A percentile compares a stretch with the other conserved stretches of the same genome.
Evolutionary conservation across 2,888 invertebrate genomes (phyloP).

Genomic region (Girardia tigrina): DNA sequence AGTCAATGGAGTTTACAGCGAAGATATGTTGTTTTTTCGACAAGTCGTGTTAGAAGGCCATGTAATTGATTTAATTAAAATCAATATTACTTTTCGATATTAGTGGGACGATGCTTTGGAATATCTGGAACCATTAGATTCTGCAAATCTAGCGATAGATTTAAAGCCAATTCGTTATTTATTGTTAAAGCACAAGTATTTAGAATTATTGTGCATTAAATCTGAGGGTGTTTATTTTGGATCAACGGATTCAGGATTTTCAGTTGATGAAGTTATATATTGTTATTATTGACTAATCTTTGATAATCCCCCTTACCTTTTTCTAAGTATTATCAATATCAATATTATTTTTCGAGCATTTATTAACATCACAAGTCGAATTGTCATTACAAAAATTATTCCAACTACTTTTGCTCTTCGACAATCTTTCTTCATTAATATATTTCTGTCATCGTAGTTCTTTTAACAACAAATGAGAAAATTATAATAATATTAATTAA

Average conservation of each 20-base stretch:
- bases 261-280: not conserved
- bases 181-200: slow-evolving; percentile 77
- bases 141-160: slow-evolving; percentile 60
- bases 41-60: slow-evolving; percentile 79
- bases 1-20: slow-evolving; percentile 60
- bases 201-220: slow-evolving; percentile 79
- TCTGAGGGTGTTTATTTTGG: slow-evolving; percentile 54
- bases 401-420: too few relatives aligned
- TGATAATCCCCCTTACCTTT: not conserved
- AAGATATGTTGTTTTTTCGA: slow-evolving; percentile 78
- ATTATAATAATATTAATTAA: too few relatives aligned
- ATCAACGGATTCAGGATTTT: not conserved
- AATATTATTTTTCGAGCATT: too few relatives aligned
- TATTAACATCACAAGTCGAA: too few relatives aligned
- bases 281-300: not conserved
- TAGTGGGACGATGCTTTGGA: slow-evolving; percentile 90
- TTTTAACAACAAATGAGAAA: too few relatives aligned
- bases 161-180: slow-evolving; percentile 69
- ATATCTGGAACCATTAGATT: slow-evolving; percentile 77
- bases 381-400: too few relatives aligned
- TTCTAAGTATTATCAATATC: too few relatives aligned
- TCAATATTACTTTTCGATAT: slow-evolving; percentile 44
- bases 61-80: not conserved
- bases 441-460: too few relatives aligned
- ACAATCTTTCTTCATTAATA: too few relatives aligned